A percentile compares a stretch with the other conserved stretches of the same genome.
Conservation (phyloP, 2,888 invertebrate species). For the Drosophila cognata region DNA sequence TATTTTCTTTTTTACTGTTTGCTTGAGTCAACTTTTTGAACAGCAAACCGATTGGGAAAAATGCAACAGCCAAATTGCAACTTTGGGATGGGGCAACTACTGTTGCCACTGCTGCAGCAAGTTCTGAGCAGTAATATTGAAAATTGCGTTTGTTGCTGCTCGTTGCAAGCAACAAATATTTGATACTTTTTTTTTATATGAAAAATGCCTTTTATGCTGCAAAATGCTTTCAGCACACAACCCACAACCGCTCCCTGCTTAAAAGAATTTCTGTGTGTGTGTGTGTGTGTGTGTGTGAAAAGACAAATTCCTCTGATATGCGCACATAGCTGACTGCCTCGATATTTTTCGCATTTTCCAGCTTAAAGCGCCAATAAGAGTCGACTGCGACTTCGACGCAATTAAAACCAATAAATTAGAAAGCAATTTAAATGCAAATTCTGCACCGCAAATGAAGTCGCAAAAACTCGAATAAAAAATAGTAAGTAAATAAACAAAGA, state of each 20-base stretch:
- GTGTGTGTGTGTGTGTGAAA: constrained; percentile 9
- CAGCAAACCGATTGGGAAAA: constrained; percentile 26
- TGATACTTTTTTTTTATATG: constrained; percentile 76
- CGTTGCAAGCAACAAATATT: constrained; percentile 71
- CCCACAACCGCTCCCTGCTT: not conserved
- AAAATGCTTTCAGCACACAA: constrained; percentile 50
- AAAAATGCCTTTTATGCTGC: constrained; percentile 64
- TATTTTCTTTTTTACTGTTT: constrained; percentile 3
- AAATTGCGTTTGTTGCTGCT: constrained; percentile 69
- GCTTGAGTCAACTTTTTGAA: constrained; percentile 40
- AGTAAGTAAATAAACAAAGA: not conserved
- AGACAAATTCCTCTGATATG: constrained; percentile 62
- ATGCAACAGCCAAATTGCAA: constrained; percentile 46
- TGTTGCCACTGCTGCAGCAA: constrained; percentile 18
- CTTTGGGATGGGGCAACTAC: not conserved
- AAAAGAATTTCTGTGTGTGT: not conserved
- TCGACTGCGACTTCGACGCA: constrained; percentile 28
- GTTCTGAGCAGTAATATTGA: constrained; percentile 68
- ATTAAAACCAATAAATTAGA: constrained; percentile 71
- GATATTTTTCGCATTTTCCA: constrained; percentile 27
- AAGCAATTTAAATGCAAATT: constrained; percentile 69
- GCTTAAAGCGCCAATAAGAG: constrained; percentile 58
- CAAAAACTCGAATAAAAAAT: constrained; percentile 40
- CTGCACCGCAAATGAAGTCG: constrained; percentile 45
- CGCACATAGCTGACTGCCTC: constrained; percentile 36